Conservation (phyloP, 2,888 invertebrate genomes). For the Eulithis prunata region DNA sequence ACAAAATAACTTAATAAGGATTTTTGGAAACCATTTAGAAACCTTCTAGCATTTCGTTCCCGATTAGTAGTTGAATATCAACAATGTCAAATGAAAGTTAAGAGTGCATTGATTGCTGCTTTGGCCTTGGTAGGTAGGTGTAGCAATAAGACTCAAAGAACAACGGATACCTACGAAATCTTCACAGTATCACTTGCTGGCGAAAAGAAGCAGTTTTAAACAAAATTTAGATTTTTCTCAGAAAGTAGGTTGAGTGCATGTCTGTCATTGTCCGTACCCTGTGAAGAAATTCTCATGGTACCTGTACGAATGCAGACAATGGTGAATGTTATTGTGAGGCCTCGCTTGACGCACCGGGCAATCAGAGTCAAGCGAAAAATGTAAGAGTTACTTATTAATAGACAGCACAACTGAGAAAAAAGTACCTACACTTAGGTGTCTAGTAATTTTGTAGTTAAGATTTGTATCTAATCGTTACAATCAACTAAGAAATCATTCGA, state of each 20-base stretch:
- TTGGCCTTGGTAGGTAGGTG: too few relatives aligned
- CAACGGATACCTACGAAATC: too few relatives aligned
- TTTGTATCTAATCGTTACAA: too few relatives aligned
- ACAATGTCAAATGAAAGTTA: too few relatives aligned
- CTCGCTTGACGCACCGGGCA: slow-evolving; percentile 49
- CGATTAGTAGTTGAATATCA: too few relatives aligned
- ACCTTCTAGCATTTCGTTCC: too few relatives aligned
- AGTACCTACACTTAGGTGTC: not conserved
- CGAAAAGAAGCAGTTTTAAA: not conserved
- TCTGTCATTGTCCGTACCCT: not conserved
- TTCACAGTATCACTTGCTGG: too few relatives aligned
- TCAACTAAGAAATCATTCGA: not conserved
- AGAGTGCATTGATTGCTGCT: too few relatives aligned
- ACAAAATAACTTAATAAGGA: too few relatives aligned
- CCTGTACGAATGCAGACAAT: slow-evolving; percentile 40
- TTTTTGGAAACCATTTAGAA: too few relatives aligned
- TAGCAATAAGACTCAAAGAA: too few relatives aligned
- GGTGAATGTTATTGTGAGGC: slow-evolving; percentile 64
- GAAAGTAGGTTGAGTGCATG: not conserved
- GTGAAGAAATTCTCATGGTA: slow-evolving; percentile 11
- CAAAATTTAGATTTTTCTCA: not conserved
- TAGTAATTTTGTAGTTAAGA: too few relatives aligned
- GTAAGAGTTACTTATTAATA: slow-evolving; percentile 20
- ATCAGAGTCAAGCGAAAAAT: slow-evolving; percentile 44
- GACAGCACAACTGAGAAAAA: slow-evolving; percentile 16